Conservation (phyloP, 2,797 vertebrate genomes). For the Sciurus vulgaris region DNA sequence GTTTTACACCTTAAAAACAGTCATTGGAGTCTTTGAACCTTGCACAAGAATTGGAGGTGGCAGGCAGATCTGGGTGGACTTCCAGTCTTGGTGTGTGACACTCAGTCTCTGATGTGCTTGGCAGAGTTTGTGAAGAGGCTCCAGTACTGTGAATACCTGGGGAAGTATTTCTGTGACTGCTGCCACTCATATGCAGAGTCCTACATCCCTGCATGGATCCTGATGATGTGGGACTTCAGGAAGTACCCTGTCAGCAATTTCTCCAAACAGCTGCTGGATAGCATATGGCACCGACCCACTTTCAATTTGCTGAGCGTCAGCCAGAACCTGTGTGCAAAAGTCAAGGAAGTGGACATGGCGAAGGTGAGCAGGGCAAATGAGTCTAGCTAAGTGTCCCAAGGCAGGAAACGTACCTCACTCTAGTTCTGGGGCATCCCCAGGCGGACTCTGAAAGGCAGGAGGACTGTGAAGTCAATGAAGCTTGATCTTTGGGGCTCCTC, state of each 20-base stretch:
- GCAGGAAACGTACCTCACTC: neutral
- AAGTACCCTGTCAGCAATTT: conserved; percentile 93
- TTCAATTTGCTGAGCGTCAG: conserved; percentile 89
- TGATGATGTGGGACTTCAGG: conserved; percentile 92
- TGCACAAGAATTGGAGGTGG: accelerated
- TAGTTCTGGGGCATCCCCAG: neutral
- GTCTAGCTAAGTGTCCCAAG: neutral
- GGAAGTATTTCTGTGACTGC: conserved; percentile 94
- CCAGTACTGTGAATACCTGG: conserved; percentile 94
- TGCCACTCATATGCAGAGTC: conserved; percentile 92
- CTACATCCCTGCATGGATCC: conserved; percentile 91
- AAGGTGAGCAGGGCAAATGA: conserved; percentile 87
- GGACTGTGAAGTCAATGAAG: neutral
- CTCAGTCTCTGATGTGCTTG: neutral
- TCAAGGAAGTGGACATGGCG: conserved; percentile 92
- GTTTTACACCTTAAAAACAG: neutral
- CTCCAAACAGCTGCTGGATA: conserved; percentile 91
- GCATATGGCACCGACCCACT: conserved; percentile 91
- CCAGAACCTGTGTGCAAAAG: conserved; percentile 87
- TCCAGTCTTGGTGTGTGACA: accelerated
- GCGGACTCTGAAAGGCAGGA: accelerated
- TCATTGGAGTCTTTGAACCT: neutral
- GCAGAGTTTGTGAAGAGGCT: conserved; percentile 93
- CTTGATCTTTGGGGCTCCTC: neutral
- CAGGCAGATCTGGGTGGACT: accelerated